Base-by-base conservation (phyloP, 2,888 invertebrate species). In the Petrophora chlorosata region DNA sequence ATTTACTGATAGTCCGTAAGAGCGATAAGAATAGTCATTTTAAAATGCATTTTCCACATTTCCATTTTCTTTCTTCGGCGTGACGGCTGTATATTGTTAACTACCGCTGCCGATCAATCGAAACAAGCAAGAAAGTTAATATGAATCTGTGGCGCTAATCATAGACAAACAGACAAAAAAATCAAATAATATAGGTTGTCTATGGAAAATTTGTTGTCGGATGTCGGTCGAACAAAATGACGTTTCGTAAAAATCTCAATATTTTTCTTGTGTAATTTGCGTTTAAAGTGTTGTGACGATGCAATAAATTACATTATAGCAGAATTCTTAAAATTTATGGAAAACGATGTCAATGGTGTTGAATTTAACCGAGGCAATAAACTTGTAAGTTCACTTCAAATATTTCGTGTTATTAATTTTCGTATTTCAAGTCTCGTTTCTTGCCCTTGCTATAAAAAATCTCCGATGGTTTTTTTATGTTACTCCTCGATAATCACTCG, bases 331-430 rank as follows among this genome's bases (percentile, higher is more conserved):
- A 61, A 50, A 73, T 78, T 72, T 63, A 56, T 63, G 56, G 58
- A 48, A 55, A 54, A 47, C 61, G 61, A 54, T 61, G 59, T 56
- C 51, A 61, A 56, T 66, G 61, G 61, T 63, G 63, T 56, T 61
- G 68, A 68, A 63, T 57, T 61, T 60, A 33, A 34, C 36, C 9
- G 5, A 66, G 63, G 55, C 73, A 70, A 66, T 70, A 74, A 73
- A 71, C 42, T 63, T 64, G 79, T 82, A 76, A 79, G 82, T 81
- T 76, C 72, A 77, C 72, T 80, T 79, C 56, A 69, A 70, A 51
- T 79, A 79, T 77, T 82, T 85, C 79, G 53, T 74, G 70, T 73
- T 76, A 53, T 42, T 63, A 63, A 61, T 65, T 66, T 65, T 66
- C 62, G 59, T 59, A 62, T 60, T 46, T 39, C 25, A 40, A 50